Percentiles rank a stretch among this genome's conserved stretches.
Conservation (phyloP, 2,888 invertebrate genomes). For the Aleiodes alternator region DNA sequence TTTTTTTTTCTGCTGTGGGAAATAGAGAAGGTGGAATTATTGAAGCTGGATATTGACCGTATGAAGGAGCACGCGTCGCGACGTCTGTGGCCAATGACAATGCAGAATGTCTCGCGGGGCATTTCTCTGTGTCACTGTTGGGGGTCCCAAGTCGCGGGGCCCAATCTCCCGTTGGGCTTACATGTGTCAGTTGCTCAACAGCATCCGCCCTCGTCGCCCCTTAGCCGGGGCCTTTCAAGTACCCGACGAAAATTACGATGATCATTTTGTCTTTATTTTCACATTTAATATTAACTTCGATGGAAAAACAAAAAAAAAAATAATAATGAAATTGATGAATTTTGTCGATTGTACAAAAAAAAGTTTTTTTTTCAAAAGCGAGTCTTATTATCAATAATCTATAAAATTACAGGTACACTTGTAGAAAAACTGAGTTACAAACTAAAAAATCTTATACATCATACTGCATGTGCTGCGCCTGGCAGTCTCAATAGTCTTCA, state of each 20-base stretch:
- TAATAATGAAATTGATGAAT: too few relatives aligned
- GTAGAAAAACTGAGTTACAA: too few relatives aligned
- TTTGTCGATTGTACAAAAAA: too few relatives aligned
- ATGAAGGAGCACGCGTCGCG: conserved; percentile 57
- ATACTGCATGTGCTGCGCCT: too few relatives aligned
- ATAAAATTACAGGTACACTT: too few relatives aligned
- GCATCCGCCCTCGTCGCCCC: conserved; percentile 53
- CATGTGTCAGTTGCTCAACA: conserved; percentile 68
- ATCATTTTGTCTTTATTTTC: conserved; percentile 56
- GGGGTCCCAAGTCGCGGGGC: conserved; percentile 57
- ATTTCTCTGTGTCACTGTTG: conserved; percentile 53
- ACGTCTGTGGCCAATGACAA: conserved; percentile 70
- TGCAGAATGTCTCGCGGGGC: conserved; percentile 66
- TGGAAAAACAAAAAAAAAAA: background rate
- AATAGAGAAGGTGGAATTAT: conserved; percentile 25
- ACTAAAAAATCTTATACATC: too few relatives aligned
- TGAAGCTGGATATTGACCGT: conserved; percentile 19
- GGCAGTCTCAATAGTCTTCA: too few relatives aligned
- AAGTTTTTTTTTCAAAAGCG: too few relatives aligned
- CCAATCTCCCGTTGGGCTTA: conserved; percentile 67
- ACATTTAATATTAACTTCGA: background rate
- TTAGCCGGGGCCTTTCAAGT: conserved; percentile 65
- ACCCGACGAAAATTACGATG: conserved; percentile 65
- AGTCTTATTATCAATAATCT: too few relatives aligned
- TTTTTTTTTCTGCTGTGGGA: background rate